These are phyloP conservation scores for Lasioglossum figueresi DNA, from an alignment of 2,888 invertebrate species.

Conservation along the genomic window DNA sequence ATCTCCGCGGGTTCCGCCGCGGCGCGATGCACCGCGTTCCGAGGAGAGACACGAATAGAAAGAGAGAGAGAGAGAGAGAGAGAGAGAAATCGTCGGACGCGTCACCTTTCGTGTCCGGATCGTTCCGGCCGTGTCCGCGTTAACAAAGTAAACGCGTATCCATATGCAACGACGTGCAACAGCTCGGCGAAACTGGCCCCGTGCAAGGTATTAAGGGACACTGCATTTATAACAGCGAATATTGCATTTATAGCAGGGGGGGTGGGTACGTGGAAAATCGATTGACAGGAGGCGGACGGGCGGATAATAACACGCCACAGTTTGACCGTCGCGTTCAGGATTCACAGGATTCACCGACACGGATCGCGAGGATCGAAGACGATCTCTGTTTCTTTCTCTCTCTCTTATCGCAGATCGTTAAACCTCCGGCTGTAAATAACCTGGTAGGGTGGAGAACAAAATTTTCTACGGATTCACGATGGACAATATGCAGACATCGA, in stretches of 20 bases:
- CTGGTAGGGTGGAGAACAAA: neutral
- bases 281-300: constrained; percentile 43
- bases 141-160: constrained; percentile 55
- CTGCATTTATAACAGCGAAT: constrained; percentile 55
- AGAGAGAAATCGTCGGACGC: constrained; percentile 37
- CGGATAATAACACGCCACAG: constrained; percentile 46
- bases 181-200: constrained; percentile 25
- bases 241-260: constrained; percentile 58
- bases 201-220: constrained; percentile 58
- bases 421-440: neutral
- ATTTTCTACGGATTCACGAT: neutral
- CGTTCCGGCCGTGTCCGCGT: constrained; percentile 49
- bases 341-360: constrained; percentile 13
- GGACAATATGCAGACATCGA: neutral
- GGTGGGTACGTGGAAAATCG: constrained; percentile 23
- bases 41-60: neutral
- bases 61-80: neutral
- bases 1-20: constrained; percentile 46
- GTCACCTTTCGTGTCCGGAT: constrained; percentile 48
- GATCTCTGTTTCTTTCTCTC: neutral
- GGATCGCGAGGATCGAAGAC: neutral
- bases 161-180: constrained; percentile 59
- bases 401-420: constrained; percentile 5
- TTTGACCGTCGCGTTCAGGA: constrained; percentile 12
- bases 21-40: constrained; percentile 2